A percentile compares a stretch with the other conserved stretches of the same genome.
Evolutionary conservation across 2,113 vertebrate genomes (phyloP).

Genomic region (Lota lota): DNA sequence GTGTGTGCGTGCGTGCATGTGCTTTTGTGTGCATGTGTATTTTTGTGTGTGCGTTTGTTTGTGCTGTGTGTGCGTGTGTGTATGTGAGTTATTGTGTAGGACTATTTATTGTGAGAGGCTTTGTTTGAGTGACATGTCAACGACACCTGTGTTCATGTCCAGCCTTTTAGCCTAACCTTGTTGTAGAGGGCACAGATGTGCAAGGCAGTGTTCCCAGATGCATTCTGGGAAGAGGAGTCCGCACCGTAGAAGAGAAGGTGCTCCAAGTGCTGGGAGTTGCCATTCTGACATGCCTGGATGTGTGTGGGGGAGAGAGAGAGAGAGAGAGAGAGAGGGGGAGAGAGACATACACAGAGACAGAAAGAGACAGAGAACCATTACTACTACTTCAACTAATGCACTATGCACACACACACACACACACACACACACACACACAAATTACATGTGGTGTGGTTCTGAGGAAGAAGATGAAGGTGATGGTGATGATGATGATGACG

Average conservation of each 20-base stretch:
- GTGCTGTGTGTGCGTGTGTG: no score
- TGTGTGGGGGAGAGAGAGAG: conserved; percentile 12
- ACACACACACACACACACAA: no score
- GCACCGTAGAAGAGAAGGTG: conserved; percentile 91
- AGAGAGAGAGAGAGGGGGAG: conserved; percentile 26
- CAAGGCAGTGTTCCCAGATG: conserved; percentile 88
- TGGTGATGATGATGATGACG: not conserved
- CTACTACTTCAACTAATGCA: no score
- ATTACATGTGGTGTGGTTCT: not conserved
- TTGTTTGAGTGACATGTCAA: no score
- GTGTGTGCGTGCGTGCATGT: no score
- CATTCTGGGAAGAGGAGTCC: conserved; percentile 84
- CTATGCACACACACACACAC: no score
- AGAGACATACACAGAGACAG: conserved; percentile 6
- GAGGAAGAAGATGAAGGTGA: not conserved
- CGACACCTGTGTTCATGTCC: no score
- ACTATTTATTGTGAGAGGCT: no score
- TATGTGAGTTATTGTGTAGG: no score
- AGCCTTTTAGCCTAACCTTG: conserved; percentile 70
- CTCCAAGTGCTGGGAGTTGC: conserved; percentile 89
- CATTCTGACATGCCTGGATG: conserved; percentile 83
- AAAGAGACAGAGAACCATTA: conserved; percentile 4
- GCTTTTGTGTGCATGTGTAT: no score
- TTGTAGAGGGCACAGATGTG: conserved; percentile 93
- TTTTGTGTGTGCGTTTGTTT: no score